phyloP scores from a whole-genome alignment of 2,888 invertebrate genomes.

The Sphinx pinastri region DNA sequence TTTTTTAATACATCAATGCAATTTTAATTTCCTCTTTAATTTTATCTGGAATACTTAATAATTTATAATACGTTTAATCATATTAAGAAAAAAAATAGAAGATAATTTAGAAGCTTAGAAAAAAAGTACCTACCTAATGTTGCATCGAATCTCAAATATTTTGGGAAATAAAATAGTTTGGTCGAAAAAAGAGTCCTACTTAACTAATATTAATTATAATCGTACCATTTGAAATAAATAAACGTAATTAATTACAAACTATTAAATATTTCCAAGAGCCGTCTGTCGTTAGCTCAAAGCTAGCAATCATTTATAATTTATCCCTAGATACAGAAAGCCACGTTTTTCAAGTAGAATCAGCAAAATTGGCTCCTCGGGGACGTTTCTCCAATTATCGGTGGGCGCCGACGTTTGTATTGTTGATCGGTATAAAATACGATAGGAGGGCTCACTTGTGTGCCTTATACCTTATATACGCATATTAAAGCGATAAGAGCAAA shows the following conservation, averaged over 20 bases:
- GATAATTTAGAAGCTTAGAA: too few relatives aligned
- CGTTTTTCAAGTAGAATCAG: constrained; percentile 58
- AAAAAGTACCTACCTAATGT: too few relatives aligned
- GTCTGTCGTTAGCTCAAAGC: constrained; percentile 57
- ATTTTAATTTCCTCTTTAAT: too few relatives aligned
- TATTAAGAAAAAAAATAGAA: too few relatives aligned
- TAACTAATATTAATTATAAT: too few relatives aligned
- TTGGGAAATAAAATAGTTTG: too few relatives aligned
- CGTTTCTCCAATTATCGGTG: constrained; percentile 75
- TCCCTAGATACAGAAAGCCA: constrained; percentile 53
- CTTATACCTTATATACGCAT: constrained; percentile 60
- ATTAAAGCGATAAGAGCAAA: constrained; percentile 80
- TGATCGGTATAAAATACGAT: constrained; percentile 77
- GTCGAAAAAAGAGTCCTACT: too few relatives aligned
- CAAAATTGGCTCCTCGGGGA: constrained; percentile 79
- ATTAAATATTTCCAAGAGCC: constrained; percentile 33
- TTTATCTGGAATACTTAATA: too few relatives aligned
- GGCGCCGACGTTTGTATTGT: constrained; percentile 68
- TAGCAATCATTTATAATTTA: constrained; percentile 71
- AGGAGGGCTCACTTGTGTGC: constrained; percentile 66
- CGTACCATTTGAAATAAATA: not conserved
- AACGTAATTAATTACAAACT: not conserved
- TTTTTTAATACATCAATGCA: too few relatives aligned
- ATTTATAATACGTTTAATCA: too few relatives aligned
- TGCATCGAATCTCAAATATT: too few relatives aligned